Percentiles rank a stretch among this genome's conserved stretches.
Evolutionary conservation across 2,113 vertebrate species (phyloP).

Genomic region (Microcebus lehilahytsara): DNA sequence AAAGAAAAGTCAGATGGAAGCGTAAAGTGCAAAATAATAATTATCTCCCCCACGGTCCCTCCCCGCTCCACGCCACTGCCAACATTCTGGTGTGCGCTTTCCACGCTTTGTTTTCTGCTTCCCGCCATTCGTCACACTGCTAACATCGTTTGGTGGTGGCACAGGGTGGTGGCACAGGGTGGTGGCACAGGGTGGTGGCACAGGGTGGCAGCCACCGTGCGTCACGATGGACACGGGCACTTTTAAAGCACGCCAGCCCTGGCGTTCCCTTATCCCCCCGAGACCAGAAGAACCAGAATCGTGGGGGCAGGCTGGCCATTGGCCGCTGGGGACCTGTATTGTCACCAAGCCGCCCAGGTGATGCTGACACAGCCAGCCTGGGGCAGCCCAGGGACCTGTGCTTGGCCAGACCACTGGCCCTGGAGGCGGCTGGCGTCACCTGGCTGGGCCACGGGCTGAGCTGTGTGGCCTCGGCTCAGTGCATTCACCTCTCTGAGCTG

Average conservation of each 20-base stretch:
- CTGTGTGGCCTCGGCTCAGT: neutral
- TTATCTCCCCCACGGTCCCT: neutral
- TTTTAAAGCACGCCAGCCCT: neutral
- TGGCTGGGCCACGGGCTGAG: neutral
- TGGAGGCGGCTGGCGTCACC: neutral
- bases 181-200: no score
- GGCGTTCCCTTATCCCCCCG: neutral
- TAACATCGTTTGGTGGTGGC: neutral
- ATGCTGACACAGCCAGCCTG: neutral
- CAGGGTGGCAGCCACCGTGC: neutral
- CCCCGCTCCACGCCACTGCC: neutral
- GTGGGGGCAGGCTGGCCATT: neutral
- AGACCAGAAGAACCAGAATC: neutral
- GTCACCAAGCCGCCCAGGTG: neutral
- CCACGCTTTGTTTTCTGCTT: neutral
- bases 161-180: neutral
- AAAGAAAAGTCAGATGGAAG: neutral
- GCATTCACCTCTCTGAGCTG: neutral
- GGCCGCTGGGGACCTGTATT: neutral
- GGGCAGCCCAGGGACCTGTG: neutral
- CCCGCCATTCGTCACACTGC: neutral
- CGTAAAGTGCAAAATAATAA: neutral
- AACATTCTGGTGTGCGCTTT: neutral
- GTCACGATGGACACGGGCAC: neutral
- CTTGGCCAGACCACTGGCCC: neutral